phyloP scores from a whole-genome alignment of 2,888 invertebrate genomes.

The Leptopilina drosophilae region DNA sequence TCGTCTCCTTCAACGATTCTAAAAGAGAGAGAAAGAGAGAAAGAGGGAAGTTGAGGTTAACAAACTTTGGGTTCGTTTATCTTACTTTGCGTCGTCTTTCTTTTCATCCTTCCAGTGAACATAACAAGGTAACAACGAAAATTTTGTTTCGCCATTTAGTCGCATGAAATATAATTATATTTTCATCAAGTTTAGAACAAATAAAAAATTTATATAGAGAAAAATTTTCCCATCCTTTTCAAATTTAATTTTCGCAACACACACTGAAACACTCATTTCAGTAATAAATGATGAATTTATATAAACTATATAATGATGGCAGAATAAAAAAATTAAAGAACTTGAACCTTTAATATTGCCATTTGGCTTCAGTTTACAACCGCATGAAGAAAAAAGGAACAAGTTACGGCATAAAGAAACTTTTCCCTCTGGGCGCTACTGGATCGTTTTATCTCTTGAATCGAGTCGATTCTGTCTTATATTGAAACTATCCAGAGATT shows the following conservation, averaged over 20 bases:
- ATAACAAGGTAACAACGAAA: slow-evolving; percentile 31
- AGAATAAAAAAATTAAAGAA: not conserved
- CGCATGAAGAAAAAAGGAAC: not conserved
- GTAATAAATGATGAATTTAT: not conserved
- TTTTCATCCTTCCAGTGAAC: slow-evolving; percentile 3
- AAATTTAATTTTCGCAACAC: no score
- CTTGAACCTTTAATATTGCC: slow-evolving; percentile 4
- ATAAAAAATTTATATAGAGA: no score
- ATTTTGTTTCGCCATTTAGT: slow-evolving; percentile 19
- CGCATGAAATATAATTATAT: slow-evolving; percentile 45
- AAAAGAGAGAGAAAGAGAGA: slow-evolving; percentile 40
- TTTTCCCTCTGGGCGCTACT: slow-evolving; percentile 2
- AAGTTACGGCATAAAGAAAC: slow-evolving; percentile 9
- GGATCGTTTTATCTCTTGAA: slow-evolving; percentile 26
- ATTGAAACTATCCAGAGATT: slow-evolving; percentile 19
- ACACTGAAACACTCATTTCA: no score
- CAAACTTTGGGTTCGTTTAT: slow-evolving; percentile 58
- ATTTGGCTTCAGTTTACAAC: slow-evolving; percentile 1
- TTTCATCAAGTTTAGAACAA: not conserved
- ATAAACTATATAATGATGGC: not conserved
- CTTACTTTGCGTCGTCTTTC: slow-evolving; percentile 55
- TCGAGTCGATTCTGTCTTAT: slow-evolving; percentile 24
- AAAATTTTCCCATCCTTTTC: no score
- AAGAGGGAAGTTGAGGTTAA: slow-evolving; percentile 54
- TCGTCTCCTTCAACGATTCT: slow-evolving; percentile 19